Conservation (phyloP, 2,797 vertebrate genomes). For the Serranus cabrilla region DNA sequence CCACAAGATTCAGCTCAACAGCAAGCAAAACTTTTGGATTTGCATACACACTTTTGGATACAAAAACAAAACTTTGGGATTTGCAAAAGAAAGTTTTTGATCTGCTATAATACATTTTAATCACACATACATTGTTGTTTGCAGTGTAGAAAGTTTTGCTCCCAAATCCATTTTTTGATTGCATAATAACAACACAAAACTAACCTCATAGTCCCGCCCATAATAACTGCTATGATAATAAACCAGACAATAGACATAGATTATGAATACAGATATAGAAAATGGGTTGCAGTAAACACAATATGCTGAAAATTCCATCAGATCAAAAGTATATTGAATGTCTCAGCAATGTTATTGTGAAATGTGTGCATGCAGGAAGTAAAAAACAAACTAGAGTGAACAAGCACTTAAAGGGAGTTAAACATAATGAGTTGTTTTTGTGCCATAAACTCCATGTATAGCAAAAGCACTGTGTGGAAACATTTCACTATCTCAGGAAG, state of each 20-base stretch:
- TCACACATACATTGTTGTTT: no score
- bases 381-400: neutral
- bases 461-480: neutral
- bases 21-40: no score
- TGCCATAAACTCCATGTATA: neutral
- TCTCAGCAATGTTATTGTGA: neutral
- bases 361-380: neutral
- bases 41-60: no score
- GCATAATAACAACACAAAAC: no score
- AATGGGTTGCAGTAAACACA: neutral
- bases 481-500: neutral
- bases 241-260: neutral
- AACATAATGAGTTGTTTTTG: neutral
- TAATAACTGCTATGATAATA: neutral
- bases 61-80: no score
- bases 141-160: no score
- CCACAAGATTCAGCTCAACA: no score
- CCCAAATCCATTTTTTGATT: no score
- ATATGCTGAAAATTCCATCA: neutral
- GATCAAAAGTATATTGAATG: neutral
- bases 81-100: no score
- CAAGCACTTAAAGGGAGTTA: neutral
- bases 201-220: neutral
- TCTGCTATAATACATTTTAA: no score
- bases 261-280: neutral